Evolutionary conservation across 2,888 invertebrate genomes (phyloP), one percentile per base, ranked within the genome.

Genomic region (Spodoptera littoralis): DNA sequence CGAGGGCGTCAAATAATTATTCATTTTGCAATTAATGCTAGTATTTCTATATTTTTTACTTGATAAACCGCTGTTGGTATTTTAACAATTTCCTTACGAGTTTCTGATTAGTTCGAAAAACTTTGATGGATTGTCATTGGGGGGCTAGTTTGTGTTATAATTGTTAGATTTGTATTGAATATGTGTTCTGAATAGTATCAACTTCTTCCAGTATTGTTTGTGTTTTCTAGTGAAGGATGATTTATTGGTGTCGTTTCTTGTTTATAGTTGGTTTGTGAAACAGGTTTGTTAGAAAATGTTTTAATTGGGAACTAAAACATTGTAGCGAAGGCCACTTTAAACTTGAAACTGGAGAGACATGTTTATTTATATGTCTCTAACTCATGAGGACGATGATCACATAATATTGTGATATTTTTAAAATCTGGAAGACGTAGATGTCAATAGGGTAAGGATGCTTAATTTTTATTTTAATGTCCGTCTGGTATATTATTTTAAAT

Each of bases 81-180:
- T 89, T 87, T 87, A 89, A 90, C 85, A 84, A 89, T 89, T 87
- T 88, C 88, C 89, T 84, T 86, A 83, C 76, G 60, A 56, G 83
- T 80, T 77, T 75, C 8, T 75, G 77, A 84, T 83, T 81, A 61
- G 68, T 77, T 82, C 84, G 61, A 77, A 84, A 69, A 65, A 66
- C 66, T 60, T 42, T 58, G 79, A 70, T 59, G 59, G 72, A 71
- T 72, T 22, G 66, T 44, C 55, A 49, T 50, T 54, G 57, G 52
- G 58, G 12, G 48, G 46, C 47, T 56, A 12, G 57, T 53, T 47
- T 18, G 55, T 63, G 63, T 50, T 43, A 41, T 66, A 48, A 65
- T 73, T 68, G 57, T 70, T 68, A 58, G 60, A 30, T 53, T 75
- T 24, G 45, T 54, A 52, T 47, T 58, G 49, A 60, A 27, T 47